Conservation (phyloP, 2,113 vertebrate species). For the Regulus satrapa region DNA sequence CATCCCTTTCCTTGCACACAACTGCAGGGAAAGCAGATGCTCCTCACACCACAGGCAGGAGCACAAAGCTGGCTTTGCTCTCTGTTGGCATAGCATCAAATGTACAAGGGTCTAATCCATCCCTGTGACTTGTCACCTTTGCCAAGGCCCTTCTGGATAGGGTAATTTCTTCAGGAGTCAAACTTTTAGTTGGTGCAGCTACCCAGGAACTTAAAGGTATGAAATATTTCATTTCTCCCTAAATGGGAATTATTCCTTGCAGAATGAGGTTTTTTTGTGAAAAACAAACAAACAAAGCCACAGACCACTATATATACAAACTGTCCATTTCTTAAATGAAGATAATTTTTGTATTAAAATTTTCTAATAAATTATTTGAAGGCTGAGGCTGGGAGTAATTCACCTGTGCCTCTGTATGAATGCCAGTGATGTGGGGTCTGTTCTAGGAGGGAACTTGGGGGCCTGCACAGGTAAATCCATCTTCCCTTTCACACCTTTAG, state of each 20-base stretch:
- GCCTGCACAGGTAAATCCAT: neutral
- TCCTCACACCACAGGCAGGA: neutral
- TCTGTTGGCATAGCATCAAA: neutral
- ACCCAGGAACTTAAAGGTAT: neutral
- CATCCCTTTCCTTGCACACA: neutral
- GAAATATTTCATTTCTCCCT: neutral
- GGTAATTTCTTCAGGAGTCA: neutral
- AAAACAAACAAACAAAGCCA: neutral
- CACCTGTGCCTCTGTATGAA: neutral
- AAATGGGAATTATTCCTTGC: neutral
- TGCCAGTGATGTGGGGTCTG: accelerated
- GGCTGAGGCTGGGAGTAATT: neutral
- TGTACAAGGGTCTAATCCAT: accelerated
- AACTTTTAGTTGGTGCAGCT: neutral
- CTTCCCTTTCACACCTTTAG: neutral
- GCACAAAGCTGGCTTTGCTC: neutral
- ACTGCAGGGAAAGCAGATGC: neutral
- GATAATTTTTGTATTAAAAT: neutral
- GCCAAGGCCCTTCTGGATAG: neutral
- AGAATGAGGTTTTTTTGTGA: neutral
- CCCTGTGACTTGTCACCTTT: neutral
- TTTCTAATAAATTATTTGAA: neutral
- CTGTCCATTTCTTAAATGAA: neutral
- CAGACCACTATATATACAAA: neutral
- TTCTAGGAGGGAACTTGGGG: neutral